Evolutionary conservation across 1,140 invertebrate species (phyloP).

Genomic region (Bombus haemorrhoidalis): DNA sequence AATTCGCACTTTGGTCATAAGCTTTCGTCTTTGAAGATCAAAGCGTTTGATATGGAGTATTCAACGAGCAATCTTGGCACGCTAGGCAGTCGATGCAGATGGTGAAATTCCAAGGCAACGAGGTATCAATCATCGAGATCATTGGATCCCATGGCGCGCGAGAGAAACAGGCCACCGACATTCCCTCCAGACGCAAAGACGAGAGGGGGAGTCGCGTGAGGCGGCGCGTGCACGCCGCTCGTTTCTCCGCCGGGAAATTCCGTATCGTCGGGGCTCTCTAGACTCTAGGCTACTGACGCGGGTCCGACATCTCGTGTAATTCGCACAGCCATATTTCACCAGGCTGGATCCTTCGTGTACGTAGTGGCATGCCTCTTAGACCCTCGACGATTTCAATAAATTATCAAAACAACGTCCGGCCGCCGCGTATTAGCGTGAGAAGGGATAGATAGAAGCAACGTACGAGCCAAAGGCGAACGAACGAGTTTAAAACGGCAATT

Average conservation of each 20-base stretch:
- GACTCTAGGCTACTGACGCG: slow-evolving; percentile 56
- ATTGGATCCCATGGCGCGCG: slow-evolving; percentile 5
- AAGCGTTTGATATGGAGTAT: not conserved
- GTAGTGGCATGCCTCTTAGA: slow-evolving; percentile 54
- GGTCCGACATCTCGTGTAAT: slow-evolving; percentile 71
- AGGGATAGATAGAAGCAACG: slow-evolving; percentile 42
- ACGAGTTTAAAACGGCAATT: slow-evolving; percentile 76
- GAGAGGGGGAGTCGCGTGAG: slow-evolving; percentile 4
- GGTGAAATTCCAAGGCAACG: slow-evolving; percentile 3
- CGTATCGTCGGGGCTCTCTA: slow-evolving; percentile 29
- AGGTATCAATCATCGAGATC: slow-evolving; percentile 28
- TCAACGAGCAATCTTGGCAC: not conserved
- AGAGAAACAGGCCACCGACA: slow-evolving; percentile 12
- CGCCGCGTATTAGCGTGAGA: slow-evolving; percentile 67
- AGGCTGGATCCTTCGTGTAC: slow-evolving; percentile 44
- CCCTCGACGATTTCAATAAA: slow-evolving; percentile 75
- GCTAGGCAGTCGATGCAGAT: not conserved
- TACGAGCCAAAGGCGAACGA: slow-evolving; percentile 8
- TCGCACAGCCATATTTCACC: slow-evolving; percentile 70
- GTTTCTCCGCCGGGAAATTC: slow-evolving; percentile 66
- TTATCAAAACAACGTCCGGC: slow-evolving; percentile 70
- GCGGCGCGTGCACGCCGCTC: slow-evolving; percentile 32
- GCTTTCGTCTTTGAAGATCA: not conserved
- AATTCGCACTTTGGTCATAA: not conserved
- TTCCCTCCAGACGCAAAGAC: not conserved